Percentiles rank a stretch among this genome's conserved stretches.
Conservation (phyloP, 2,888 invertebrate species). For the Hyposoter didymator region DNA sequence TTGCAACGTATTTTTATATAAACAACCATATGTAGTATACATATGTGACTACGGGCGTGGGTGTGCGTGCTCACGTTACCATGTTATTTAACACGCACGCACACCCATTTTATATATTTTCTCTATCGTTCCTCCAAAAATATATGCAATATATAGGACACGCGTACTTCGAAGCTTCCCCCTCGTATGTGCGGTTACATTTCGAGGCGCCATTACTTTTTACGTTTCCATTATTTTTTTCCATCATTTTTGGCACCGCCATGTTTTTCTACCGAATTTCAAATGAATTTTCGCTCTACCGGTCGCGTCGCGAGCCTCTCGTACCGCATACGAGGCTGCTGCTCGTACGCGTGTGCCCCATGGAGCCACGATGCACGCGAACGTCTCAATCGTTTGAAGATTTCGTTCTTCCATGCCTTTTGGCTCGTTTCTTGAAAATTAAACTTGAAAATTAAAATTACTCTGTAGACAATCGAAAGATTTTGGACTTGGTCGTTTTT, state of each 20-base stretch:
- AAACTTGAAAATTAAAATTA: no score
- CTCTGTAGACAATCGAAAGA: no score
- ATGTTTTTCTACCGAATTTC: background rate
- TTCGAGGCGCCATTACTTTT: background rate
- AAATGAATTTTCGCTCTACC: background rate
- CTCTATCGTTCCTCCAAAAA: constrained; percentile 27
- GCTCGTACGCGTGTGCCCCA: constrained; percentile 30
- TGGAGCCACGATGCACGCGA: constrained; percentile 23
- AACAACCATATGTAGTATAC: constrained; percentile 53
- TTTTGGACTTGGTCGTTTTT: background rate
- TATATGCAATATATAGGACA: constrained; percentile 33
- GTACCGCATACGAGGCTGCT: background rate
- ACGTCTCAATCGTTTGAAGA: constrained; percentile 20
- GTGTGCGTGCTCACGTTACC: constrained; percentile 1
- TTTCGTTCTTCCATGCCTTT: background rate
- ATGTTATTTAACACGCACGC: constrained; percentile 69
- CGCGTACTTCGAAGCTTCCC: constrained; percentile 10
- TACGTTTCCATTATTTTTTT: background rate
- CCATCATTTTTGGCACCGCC: background rate
- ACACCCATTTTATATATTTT: constrained; percentile 69
- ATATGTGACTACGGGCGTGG: constrained; percentile 31
- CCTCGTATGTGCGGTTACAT: constrained; percentile 5
- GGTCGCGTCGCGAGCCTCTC: background rate
- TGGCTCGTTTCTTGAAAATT: no score
- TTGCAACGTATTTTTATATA: constrained; percentile 48